phyloP scores from a whole-genome alignment of 2,797 vertebrate species.

The Acestrorhynchus altus region DNA sequence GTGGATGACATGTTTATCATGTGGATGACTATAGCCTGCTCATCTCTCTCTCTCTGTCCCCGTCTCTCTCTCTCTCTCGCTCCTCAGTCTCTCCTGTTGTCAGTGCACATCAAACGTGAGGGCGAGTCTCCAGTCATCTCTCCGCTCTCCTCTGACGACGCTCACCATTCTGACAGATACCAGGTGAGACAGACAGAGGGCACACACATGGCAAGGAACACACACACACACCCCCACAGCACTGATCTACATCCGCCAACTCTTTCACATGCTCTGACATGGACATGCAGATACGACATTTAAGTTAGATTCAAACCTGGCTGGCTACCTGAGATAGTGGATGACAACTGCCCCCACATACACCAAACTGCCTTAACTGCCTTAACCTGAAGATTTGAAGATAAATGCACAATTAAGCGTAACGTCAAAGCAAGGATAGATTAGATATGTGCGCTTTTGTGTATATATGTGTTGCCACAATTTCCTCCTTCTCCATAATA shows the following conservation, averaged over 20 bases:
- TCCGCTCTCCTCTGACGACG: constrained; percentile 95
- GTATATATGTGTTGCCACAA: constrained; percentile 31
- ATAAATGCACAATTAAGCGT: constrained; percentile 45
- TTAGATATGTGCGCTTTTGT: constrained; percentile 33
- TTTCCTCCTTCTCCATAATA: constrained; percentile 36
- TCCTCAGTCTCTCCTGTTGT: constrained; percentile 94
- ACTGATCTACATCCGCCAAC: neutral
- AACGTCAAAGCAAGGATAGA: constrained; percentile 42
- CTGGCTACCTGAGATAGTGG: constrained; percentile 29
- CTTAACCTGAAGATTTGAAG: constrained; percentile 8
- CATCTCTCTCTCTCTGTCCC: constrained; percentile 52
- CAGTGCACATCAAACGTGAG: constrained; percentile 98
- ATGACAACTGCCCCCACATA: constrained; percentile 23
- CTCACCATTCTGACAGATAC: constrained; percentile 99
- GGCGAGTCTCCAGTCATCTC: constrained; percentile 97
- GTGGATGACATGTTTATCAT: constrained; percentile 52
- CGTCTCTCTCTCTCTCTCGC: constrained; percentile 42
- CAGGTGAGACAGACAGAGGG: constrained; percentile 85
- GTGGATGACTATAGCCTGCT: constrained; percentile 47
- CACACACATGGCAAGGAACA: constrained; percentile 43
- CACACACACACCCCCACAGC: constrained; percentile 34
- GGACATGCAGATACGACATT: constrained; percentile 28
- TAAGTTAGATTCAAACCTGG: constrained; percentile 14
- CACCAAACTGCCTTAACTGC: constrained; percentile 38
- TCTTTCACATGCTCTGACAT: constrained; percentile 17